A percentile compares a stretch with the other conserved stretches of the same genome.
Conservation (phyloP, 2,113 vertebrate species). For the Panthera tigris region DNA sequence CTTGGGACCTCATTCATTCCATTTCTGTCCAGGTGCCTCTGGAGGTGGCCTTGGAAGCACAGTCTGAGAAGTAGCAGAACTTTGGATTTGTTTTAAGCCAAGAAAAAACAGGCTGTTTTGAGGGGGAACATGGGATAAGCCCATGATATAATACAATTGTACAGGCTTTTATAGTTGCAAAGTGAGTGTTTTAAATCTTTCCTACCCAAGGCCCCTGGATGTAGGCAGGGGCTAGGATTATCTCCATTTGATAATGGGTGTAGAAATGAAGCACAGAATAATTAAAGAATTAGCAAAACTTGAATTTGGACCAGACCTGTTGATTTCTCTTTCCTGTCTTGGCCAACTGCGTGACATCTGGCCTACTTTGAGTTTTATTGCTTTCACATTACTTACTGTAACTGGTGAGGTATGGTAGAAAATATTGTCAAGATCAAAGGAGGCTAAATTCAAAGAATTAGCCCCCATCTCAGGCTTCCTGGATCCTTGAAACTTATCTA, state of each 20-base stretch:
- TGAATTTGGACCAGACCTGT: conserved; percentile 28
- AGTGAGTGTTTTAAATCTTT: background rate
- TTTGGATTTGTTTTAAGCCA: conserved; percentile 32
- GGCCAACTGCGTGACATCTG: background rate
- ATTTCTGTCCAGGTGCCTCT: background rate
- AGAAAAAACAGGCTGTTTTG: background rate
- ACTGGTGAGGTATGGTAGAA: background rate
- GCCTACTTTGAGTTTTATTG: conserved; percentile 50
- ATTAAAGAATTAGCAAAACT: conserved; percentile 26
- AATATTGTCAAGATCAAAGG: conserved; percentile 40
- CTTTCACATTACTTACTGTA: conserved; percentile 31
- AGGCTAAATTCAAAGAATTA: conserved; percentile 32
- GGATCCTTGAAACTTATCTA: conserved; percentile 24
- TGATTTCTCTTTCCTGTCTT: background rate
- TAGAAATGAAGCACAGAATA: conserved; percentile 1
- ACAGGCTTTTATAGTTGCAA: background rate
- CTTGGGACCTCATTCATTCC: background rate
- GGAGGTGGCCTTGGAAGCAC: background rate
- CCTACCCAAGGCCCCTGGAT: background rate
- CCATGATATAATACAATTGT: background rate
- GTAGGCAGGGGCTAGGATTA: background rate
- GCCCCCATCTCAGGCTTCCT: background rate
- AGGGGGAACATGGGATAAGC: background rate
- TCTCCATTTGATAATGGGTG: background rate
- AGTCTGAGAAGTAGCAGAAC: background rate